These are phyloP conservation scores for Yponomeuta evonymella DNA, from an alignment of 2,888 invertebrate genomes.

Conservation along the genomic window DNA sequence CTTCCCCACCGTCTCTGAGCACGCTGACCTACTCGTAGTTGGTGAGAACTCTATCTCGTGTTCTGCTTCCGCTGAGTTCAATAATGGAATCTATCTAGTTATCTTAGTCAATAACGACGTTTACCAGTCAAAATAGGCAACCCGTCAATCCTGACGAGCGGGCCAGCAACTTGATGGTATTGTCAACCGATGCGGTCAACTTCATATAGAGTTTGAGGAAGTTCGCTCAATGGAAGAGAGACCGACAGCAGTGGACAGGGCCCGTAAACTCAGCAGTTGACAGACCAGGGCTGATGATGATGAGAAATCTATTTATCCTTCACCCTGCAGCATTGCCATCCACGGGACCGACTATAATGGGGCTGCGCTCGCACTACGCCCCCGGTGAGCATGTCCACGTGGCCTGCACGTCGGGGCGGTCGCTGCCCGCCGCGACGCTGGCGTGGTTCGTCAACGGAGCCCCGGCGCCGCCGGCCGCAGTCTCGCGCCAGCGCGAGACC, in stretches of 20 bases:
- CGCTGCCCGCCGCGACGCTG: constrained; percentile 84
- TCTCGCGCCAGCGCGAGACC: constrained; percentile 48
- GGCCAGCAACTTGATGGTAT: too few species aligned
- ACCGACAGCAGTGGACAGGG: too few species aligned
- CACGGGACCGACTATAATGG: constrained; percentile 83
- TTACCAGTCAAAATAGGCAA: too few species aligned
- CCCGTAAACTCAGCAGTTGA: too few species aligned
- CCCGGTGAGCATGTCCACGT: constrained; percentile 83
- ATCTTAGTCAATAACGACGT: too few species aligned
- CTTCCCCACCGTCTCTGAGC: constrained; percentile 81
- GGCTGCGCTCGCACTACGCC: constrained; percentile 83
- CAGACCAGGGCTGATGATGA: too few species aligned
- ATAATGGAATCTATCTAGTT: neutral
- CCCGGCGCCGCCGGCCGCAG: constrained; percentile 67
- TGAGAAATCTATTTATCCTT: neutral
- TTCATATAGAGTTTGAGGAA: too few species aligned
- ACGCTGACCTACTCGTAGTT: constrained; percentile 80
- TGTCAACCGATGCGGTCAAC: too few species aligned
- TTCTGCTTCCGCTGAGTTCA: neutral
- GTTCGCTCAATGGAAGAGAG: too few species aligned
- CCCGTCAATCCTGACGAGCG: too few species aligned
- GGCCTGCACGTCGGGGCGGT: constrained; percentile 85
- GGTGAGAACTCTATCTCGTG: constrained; percentile 59
- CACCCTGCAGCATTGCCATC: constrained; percentile 80
- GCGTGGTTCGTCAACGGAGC: constrained; percentile 90